A percentile compares a stretch with the other conserved stretches of the same genome.
Conservation (phyloP, 1,140 invertebrate genomes). For the Mya arenaria region DNA sequence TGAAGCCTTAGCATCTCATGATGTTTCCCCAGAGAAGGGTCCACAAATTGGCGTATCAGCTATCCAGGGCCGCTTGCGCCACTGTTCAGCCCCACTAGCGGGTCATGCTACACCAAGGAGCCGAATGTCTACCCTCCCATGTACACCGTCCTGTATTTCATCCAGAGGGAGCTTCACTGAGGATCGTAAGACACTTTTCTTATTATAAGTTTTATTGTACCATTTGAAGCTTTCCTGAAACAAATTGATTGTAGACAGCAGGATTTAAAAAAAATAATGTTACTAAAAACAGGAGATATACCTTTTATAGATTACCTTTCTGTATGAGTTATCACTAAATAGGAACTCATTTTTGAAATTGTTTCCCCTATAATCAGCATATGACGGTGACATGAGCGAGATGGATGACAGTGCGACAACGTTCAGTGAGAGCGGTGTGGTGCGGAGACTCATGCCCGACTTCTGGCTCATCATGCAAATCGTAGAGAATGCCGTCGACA, state of each 20-base stretch:
- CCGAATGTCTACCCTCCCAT: conserved; percentile 68
- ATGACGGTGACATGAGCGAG: conserved; percentile 86
- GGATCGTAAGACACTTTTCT: conserved; percentile 73
- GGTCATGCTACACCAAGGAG: conserved; percentile 68
- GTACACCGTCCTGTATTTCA: conserved; percentile 74
- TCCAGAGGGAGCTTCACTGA: conserved; percentile 74
- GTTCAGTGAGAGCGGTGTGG: conserved; percentile 69
- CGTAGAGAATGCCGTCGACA: conserved; percentile 84
- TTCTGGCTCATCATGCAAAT: conserved; percentile 90
- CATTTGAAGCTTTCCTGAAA: too few relatives aligned
- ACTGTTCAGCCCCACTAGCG: conserved; percentile 73
- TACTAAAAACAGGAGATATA: too few relatives aligned
- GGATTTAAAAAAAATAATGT: too few relatives aligned
- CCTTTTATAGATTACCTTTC: too few relatives aligned
- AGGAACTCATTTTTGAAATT: too few relatives aligned
- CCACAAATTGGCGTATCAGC: not conserved
- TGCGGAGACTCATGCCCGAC: conserved; percentile 84
- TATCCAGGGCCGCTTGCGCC: conserved; percentile 60
- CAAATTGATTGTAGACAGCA: too few relatives aligned
- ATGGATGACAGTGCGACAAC: conserved; percentile 84
- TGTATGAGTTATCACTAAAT: too few relatives aligned
- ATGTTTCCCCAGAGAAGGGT: conserved; percentile 17
- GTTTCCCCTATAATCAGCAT: too few relatives aligned
- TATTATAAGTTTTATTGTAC: too few relatives aligned
- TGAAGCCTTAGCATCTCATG: not conserved